Percentiles rank a stretch among this genome's conserved stretches.
phyloP scores from a whole-genome alignment of 2,888 invertebrate species.

The Eupelmus urozonus region DNA sequence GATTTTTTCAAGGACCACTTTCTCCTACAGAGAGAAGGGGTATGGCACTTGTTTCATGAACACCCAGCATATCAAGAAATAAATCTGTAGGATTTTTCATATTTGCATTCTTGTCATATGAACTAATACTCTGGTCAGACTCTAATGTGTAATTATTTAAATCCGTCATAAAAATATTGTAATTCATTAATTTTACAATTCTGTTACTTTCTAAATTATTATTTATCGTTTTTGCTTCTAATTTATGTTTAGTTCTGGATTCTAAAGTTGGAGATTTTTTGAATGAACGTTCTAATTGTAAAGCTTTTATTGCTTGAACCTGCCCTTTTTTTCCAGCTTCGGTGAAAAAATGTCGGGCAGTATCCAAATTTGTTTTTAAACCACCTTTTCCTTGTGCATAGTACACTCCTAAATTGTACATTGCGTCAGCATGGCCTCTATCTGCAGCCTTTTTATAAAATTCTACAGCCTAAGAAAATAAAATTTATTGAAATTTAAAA shows the following conservation, averaged over 20 bases:
- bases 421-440: slow-evolving; percentile 82
- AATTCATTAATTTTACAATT: slow-evolving; percentile 58
- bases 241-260: slow-evolving; percentile 30
- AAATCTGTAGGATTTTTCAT: slow-evolving; percentile 63
- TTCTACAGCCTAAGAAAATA: slow-evolving; percentile 80
- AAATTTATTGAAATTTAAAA: neutral
- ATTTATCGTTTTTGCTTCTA: slow-evolving; percentile 26
- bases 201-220: slow-evolving; percentile 47
- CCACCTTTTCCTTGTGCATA: slow-evolving; percentile 84
- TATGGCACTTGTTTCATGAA: slow-evolving; percentile 62
- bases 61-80: slow-evolving; percentile 66
- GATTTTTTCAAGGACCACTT: slow-evolving; percentile 45
- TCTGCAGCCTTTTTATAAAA: slow-evolving; percentile 83
- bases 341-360: slow-evolving; percentile 79
- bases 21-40: slow-evolving; percentile 59
- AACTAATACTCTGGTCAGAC: slow-evolving; percentile 34
- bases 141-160: slow-evolving; percentile 12
- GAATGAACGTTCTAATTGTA: slow-evolving; percentile 69
- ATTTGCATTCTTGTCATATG: slow-evolving; percentile 27
- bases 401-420: slow-evolving; percentile 85
- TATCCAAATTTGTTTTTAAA: slow-evolving; percentile 78
- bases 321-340: slow-evolving; percentile 82
- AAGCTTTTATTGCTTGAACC: slow-evolving; percentile 79
- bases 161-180: slow-evolving; percentile 37
- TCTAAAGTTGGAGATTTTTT: slow-evolving; percentile 30